Conservation (phyloP, 2,888 invertebrate species). For the Spilosoma lubricipeda region DNA sequence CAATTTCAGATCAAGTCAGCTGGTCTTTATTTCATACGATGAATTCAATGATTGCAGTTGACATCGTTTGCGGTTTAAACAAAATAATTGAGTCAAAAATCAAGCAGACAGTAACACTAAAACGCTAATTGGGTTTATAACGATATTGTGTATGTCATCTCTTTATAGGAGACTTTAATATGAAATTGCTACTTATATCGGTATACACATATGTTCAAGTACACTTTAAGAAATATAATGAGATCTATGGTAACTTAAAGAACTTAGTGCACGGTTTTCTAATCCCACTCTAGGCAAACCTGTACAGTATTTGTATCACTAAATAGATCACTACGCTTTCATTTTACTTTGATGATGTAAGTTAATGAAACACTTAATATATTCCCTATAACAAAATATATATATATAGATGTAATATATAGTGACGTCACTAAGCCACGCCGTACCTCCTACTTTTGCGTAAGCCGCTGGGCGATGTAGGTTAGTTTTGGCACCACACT, state of each 20-base stretch:
- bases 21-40: slow-evolving; percentile 51
- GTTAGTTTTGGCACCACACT: not conserved
- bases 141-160: not conserved
- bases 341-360: no score
- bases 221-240: not conserved
- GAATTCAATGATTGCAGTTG: slow-evolving; percentile 65
- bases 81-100: slow-evolving; percentile 60
- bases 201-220: not conserved
- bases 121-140: slow-evolving; percentile 53
- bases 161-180: not conserved
- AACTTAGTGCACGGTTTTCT: no score
- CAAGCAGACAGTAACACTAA: slow-evolving; percentile 53
- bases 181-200: not conserved
- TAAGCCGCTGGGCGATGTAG: not conserved
- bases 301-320: no score
- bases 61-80: slow-evolving; percentile 60
- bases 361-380: no score
- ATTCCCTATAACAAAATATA: no score
- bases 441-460: not conserved
- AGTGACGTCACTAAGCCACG: not conserved
- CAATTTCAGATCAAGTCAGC: slow-evolving; percentile 34
- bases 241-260: no score
- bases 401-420: not conserved
- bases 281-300: no score
- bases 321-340: no score